These are phyloP conservation scores for Leptogaster cylindrica DNA, from an alignment of 2,888 invertebrate species.

Conservation along the genomic window DNA sequence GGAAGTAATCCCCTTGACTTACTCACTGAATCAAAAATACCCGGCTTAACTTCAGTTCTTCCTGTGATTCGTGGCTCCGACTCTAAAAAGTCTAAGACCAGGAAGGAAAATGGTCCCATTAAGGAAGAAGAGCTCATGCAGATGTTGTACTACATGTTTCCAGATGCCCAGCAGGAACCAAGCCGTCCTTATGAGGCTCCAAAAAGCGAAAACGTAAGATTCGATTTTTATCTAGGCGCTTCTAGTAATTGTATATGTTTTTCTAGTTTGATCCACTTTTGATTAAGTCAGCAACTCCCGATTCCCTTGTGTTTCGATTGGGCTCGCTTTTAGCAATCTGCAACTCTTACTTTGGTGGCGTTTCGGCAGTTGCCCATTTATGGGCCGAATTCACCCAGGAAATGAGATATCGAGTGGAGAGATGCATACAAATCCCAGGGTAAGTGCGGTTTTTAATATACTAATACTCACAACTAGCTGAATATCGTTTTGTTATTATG, in stretches of 20 bases:
- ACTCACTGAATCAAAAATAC: constrained; percentile 78
- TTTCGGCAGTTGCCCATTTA: constrained; percentile 79
- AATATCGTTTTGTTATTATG: too few relatives aligned
- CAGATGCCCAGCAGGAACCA: constrained; percentile 78
- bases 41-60: constrained; percentile 68
- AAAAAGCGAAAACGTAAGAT: constrained; percentile 63
- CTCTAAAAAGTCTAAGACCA: constrained; percentile 62
- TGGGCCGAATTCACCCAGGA: constrained; percentile 95
- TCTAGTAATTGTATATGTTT: constrained; percentile 21
- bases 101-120: constrained; percentile 77
- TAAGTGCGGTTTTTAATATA: too few relatives aligned
- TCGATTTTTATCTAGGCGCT: background rate
- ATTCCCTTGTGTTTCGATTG: constrained; percentile 82
- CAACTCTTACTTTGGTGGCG: constrained; percentile 76
- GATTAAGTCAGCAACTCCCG: constrained; percentile 77
- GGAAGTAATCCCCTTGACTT: constrained; percentile 69
- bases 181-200: constrained; percentile 65
- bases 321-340: constrained; percentile 77
- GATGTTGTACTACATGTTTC: constrained; percentile 83
- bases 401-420: constrained; percentile 89
- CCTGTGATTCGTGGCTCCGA: constrained; percentile 60
- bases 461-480: too few relatives aligned
- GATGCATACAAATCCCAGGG: constrained; percentile 79
- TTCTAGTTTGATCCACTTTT: constrained; percentile 65
- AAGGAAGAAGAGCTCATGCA: constrained; percentile 76